Evolutionary conservation across 2,113 vertebrate genomes (phyloP).

Genomic region (Toxotes jaculatrix): DNA sequence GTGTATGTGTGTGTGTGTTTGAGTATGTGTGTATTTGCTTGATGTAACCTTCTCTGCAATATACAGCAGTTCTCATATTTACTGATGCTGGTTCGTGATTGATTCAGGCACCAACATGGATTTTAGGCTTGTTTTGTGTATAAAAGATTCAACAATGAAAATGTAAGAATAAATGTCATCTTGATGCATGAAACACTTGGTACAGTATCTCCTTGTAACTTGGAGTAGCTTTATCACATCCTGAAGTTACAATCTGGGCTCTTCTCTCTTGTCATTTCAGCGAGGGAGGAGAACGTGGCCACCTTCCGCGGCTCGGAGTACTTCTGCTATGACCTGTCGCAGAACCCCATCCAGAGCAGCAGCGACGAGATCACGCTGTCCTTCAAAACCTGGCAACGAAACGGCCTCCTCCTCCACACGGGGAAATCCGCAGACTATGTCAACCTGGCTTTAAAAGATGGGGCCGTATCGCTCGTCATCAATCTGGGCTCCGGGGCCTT

Average conservation of each 20-base stretch:
- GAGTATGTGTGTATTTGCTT: conserved; percentile 19
- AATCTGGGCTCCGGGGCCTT: conserved; percentile 99
- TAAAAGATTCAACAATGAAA: not conserved
- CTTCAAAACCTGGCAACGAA: conserved; percentile 98
- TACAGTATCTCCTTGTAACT: not conserved
- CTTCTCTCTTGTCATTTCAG: conserved; percentile 79
- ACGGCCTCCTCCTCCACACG: conserved; percentile 98
- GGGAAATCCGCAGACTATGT: conserved; percentile 98
- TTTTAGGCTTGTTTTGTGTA: conserved; percentile 27
- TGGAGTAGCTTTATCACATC: not conserved
- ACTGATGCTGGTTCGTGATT: conserved; percentile 32
- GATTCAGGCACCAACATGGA: conserved; percentile 15
- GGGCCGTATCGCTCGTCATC: conserved; percentile 96
- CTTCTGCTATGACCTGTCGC: conserved; percentile 97
- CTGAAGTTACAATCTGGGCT: not conserved
- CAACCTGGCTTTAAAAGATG: conserved; percentile 97
- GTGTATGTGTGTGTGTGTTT: conserved; percentile 41
- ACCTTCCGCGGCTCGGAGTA: conserved; percentile 98
- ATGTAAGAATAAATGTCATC: not conserved
- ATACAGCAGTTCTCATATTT: conserved; percentile 41
- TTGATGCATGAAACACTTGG: not conserved
- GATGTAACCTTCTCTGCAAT: conserved; percentile 34
- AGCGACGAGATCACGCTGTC: conserved; percentile 98
- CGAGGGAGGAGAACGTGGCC: conserved; percentile 95
- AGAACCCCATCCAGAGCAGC: conserved; percentile 99